These are phyloP conservation scores for Chamaea fasciata DNA, from an alignment of 2,113 vertebrate species.

Conservation along the genomic window DNA sequence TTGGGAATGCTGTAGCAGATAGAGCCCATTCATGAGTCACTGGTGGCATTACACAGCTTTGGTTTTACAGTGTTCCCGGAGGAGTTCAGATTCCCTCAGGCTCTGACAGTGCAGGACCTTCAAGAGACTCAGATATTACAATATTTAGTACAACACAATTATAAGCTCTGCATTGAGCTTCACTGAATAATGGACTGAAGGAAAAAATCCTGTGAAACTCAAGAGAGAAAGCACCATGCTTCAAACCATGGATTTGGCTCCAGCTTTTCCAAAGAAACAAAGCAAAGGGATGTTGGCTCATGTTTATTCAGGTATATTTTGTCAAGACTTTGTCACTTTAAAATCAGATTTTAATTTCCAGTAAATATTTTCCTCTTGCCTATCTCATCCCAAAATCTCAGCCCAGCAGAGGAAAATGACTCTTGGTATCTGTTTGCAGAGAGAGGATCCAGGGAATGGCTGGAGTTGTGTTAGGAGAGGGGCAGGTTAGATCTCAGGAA, in stretches of 20 bases:
- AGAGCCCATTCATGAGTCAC: background rate
- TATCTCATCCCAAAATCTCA: background rate
- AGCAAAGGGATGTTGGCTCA: background rate
- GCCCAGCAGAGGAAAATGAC: background rate
- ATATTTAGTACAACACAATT: background rate
- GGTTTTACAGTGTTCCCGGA: background rate
- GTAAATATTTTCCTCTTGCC: background rate
- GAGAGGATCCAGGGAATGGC: background rate
- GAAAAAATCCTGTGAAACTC: background rate
- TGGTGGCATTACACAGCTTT: background rate
- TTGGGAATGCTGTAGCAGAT: background rate
- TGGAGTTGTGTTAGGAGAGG: background rate
- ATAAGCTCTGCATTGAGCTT: background rate
- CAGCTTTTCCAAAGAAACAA: background rate
- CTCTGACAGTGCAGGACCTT: background rate
- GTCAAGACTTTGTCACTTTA: background rate
- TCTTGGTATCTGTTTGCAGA: background rate
- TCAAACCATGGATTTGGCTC: background rate
- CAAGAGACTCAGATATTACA: background rate
- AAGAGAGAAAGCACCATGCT: background rate
- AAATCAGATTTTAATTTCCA: background rate
- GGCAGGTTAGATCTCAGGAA: background rate
- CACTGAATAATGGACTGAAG: background rate
- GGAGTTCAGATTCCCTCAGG: background rate
- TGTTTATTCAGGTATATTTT: background rate